phyloP scores from a whole-genome alignment of 2,888 invertebrate genomes.

The Tenthredo notha region DNA sequence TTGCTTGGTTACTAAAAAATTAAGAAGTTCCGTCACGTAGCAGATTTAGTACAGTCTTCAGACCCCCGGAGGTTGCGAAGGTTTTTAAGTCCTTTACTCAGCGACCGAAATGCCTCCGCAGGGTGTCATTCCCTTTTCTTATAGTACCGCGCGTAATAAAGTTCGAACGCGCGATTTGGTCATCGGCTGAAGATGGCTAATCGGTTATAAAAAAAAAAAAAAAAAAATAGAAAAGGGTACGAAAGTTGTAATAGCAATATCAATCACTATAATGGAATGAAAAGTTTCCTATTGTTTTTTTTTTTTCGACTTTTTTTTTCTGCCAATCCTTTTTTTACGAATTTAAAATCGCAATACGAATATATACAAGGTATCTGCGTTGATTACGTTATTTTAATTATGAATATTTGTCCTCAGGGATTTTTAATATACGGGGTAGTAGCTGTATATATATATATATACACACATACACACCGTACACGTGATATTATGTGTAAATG shows the following conservation, averaged over 20 bases:
- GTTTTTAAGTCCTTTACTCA: conserved; percentile 43
- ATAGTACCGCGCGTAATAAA: conserved; percentile 18
- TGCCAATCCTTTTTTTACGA: background rate
- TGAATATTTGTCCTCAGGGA: conserved; percentile 4
- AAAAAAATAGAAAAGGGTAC: background rate
- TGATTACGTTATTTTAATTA: conserved; percentile 17
- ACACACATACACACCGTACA: background rate
- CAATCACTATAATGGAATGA: background rate
- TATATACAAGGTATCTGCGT: background rate
- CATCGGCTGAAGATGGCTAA: background rate
- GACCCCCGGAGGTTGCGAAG: background rate
- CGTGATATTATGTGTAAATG: background rate
- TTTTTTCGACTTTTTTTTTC: background rate
- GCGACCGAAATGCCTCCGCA: conserved; percentile 44
- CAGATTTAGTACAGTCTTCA: conserved; percentile 26
- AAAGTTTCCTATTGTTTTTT: background rate
- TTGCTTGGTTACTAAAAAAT: conserved; percentile 23
- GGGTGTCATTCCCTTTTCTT: conserved; percentile 43
- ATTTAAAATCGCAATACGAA: background rate
- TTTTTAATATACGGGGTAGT: background rate
- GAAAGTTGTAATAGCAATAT: conserved; percentile 9
- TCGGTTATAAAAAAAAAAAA: background rate
- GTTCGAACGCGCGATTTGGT: conserved; percentile 23
- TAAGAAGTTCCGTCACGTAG: conserved; percentile 31
- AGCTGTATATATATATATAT: background rate